Base-by-base conservation (phyloP, 2,888 invertebrate species). In the Isotomurus palustris region DNA sequence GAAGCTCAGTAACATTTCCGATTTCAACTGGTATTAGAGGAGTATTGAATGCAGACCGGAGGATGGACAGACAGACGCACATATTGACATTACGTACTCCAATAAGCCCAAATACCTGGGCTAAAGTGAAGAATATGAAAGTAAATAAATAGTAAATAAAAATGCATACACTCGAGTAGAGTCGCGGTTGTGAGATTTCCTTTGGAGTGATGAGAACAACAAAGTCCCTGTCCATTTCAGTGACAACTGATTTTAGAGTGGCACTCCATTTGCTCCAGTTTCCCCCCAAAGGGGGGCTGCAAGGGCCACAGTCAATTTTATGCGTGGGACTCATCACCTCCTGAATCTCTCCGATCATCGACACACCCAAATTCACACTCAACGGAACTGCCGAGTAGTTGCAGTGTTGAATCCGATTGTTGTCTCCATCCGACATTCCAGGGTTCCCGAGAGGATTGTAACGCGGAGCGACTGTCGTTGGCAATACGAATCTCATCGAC, bases 151-250 rank as follows among this genome's bases (percentile, higher is more conserved):
- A n/a, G n/a, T n/a, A n/a, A n/a, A n/a, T n/a, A n/a, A n/a, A n/a
- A 10, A 24, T 17, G 36, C 38, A 36, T 60, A 59, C 70, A 68
- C 78, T 78, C 6, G 76, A 74, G 73, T 77, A 77, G 74, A 78
- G 73, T 47, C 77, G 65, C 3, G 78, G 77, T 10, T 74, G 74
- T 62, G 78, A 76, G 40, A 76, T 72, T 56, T 77, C 75, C 14
- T 75, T 74, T 25, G 77, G 71, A 19, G 72, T 71, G 53, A 78
- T 72, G 32, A 74, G 67, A 21, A 78, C 71, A 49, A 74, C 72
- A 67, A 78, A 76, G 50, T 76, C 77, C 49, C 68, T 40, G 48
- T 71, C 65, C 69, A 71, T 69, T n/a, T 66, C 66, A 1, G 66
- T 64, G 3, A 55, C 52, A 14, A 47, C 32, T 24, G 50, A 62